phyloP scores from a whole-genome alignment of 2,888 invertebrate genomes.

The Andrena trimmerana region DNA sequence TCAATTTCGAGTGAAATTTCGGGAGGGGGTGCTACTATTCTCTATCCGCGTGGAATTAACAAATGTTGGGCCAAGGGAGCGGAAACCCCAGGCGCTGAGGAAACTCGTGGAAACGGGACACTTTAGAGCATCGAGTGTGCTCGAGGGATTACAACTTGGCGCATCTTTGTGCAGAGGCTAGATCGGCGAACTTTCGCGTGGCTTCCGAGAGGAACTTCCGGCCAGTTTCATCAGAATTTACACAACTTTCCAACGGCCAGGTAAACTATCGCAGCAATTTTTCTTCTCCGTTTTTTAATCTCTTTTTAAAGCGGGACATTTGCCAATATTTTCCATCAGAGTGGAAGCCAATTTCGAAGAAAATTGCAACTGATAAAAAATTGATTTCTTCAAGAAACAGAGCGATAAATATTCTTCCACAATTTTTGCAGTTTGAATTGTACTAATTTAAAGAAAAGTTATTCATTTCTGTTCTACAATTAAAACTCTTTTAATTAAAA shows the following conservation, averaged over 20 bases:
- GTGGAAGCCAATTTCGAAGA: not conserved
- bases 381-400: not conserved
- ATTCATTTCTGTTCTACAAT: too few species aligned
- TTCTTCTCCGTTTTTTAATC: not conserved
- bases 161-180: conserved; percentile 35
- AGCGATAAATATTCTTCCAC: not conserved
- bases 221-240: conserved; percentile 11
- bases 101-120: conserved; percentile 18
- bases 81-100: conserved; percentile 1
- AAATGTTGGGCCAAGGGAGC: conserved; percentile 28
- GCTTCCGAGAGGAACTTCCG: conserved; percentile 19
- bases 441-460: too few species aligned
- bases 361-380: not conserved
- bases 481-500: too few species aligned
- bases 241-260: conserved; percentile 10
- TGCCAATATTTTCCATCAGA: not conserved
- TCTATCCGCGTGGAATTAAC: conserved; percentile 15
- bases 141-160: conserved; percentile 50
- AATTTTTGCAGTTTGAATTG: too few species aligned
- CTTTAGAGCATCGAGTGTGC: conserved; percentile 27
- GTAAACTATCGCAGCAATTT: not conserved
- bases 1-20: too few species aligned
- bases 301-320: not conserved
- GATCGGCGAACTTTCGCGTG: conserved; percentile 33
- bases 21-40: not conserved